A percentile compares a stretch with the other conserved stretches of the same genome.
Evolutionary conservation across 2,888 invertebrate genomes (phyloP).

Genomic region (Scelioninae gen. 2): DNA sequence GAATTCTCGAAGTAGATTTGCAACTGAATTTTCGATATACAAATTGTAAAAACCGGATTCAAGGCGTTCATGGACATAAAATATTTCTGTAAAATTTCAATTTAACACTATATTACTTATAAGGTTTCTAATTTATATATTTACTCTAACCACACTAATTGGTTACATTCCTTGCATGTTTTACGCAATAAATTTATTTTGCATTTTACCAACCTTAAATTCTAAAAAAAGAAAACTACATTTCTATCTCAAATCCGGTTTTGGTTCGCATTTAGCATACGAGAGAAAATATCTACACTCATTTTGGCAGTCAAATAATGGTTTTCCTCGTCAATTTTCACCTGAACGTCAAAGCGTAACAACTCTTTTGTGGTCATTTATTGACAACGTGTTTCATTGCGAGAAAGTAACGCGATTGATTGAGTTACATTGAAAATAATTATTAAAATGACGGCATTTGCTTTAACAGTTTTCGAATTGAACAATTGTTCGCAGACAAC

Average conservation of each 20-base stretch:
- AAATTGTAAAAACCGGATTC: slow-evolving; percentile 2
- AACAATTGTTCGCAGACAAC: slow-evolving; percentile 8
- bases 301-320: slow-evolving; percentile 32
- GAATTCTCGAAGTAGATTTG: slow-evolving; percentile 24
- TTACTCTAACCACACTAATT: too few species aligned
- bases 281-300: slow-evolving; percentile 3
- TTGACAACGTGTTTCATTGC: background rate
- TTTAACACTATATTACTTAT: too few species aligned
- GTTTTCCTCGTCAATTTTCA: slow-evolving; percentile 18
- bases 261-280: background rate
- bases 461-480: slow-evolving; percentile 5
- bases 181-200: too few species aligned
- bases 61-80: background rate
- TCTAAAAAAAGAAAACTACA: too few species aligned
- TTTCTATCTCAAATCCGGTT: background rate
- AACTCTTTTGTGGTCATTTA: slow-evolving; percentile 32
- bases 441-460: background rate
- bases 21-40: slow-evolving; percentile 29
- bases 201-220: too few species aligned
- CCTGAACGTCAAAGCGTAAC: slow-evolving; percentile 46
- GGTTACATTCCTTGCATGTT: too few species aligned
- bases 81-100: too few species aligned
- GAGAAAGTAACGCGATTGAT: background rate
- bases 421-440: background rate
- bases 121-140: too few species aligned